These are phyloP conservation scores for Dorcus hopei DNA, from an alignment of 2,888 invertebrate species.

Conservation along the genomic window DNA sequence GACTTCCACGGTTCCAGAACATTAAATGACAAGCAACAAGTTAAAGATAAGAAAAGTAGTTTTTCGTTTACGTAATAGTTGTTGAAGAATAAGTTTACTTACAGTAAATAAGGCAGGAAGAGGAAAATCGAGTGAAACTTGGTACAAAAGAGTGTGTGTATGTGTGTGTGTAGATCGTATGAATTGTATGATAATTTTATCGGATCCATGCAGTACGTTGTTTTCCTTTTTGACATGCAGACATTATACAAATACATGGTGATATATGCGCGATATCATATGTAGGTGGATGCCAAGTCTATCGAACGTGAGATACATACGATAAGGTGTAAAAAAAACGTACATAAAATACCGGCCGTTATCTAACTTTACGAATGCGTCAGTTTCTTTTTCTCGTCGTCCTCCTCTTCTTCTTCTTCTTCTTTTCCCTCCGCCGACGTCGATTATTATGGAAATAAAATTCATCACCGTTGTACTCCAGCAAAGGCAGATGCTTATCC, in stretches of 20 bases:
- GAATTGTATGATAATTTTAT: slow-evolving; percentile 9
- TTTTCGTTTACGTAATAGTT: too few relatives aligned
- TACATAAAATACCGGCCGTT: slow-evolving; percentile 33
- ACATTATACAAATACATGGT: slow-evolving; percentile 42
- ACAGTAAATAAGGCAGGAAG: too few relatives aligned
- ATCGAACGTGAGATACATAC: slow-evolving; percentile 42
- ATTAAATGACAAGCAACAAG: too few relatives aligned
- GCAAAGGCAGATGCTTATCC: too few relatives aligned
- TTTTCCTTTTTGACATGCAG: slow-evolving; percentile 36
- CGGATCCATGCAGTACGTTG: slow-evolving; percentile 6
- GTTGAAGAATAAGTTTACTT: too few relatives aligned
- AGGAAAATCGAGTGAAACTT: too few relatives aligned
- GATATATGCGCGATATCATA: slow-evolving; percentile 40
- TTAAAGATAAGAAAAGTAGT: too few relatives aligned
- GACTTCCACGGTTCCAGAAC: not conserved
- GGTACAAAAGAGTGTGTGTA: too few relatives aligned
- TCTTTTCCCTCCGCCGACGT: slow-evolving; percentile 6
- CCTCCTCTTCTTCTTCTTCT: not conserved
- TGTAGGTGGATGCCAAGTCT: slow-evolving; percentile 41
- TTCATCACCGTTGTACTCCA: not conserved
- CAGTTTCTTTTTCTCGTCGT: slow-evolving; percentile 30
- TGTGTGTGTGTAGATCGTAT: not conserved
- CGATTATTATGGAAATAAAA: slow-evolving; percentile 14
- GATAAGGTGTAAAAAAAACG: slow-evolving; percentile 33
- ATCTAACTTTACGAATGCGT: slow-evolving; percentile 28